Conservation (phyloP, 2,113 vertebrate species). For the Antigone vipio region DNA sequence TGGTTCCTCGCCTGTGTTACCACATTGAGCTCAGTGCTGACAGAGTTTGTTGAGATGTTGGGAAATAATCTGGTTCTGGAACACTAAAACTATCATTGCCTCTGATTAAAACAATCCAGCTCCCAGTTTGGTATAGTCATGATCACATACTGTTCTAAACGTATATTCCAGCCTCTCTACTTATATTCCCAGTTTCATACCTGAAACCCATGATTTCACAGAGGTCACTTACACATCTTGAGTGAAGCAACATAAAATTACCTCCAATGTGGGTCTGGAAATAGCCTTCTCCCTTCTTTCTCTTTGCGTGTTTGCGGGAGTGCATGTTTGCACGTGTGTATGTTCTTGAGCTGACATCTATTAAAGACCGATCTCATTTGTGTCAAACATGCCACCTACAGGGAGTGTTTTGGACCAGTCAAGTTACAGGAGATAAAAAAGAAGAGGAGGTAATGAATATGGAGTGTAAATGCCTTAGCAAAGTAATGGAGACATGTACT, state of each 20-base stretch:
- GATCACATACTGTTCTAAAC: conserved; percentile 60
- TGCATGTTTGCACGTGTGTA: background rate
- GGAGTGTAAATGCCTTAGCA: conserved; percentile 75
- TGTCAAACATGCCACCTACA: conserved; percentile 76
- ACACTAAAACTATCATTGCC: conserved; percentile 60
- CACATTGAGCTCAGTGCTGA: background rate
- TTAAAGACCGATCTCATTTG: conserved; percentile 71
- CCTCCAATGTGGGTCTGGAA: conserved; percentile 42
- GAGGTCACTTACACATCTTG: conserved; percentile 70
- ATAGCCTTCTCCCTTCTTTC: conserved; percentile 37
- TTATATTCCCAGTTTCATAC: conserved; percentile 60
- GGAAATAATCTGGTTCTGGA: conserved; percentile 56
- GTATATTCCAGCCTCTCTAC: conserved; percentile 56
- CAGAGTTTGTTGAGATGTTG: conserved; percentile 13
- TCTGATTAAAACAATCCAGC: conserved; percentile 66
- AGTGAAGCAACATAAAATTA: conserved; percentile 72
- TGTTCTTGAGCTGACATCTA: conserved; percentile 70
- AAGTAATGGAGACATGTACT: conserved; percentile 80
- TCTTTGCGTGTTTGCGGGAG: conserved; percentile 22
- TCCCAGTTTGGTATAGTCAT: conserved; percentile 59
- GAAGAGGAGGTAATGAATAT: conserved; percentile 75
- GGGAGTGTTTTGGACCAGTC: conserved; percentile 68
- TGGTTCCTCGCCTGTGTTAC: background rate
- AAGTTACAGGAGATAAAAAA: conserved; percentile 68
- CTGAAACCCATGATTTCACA: conserved; percentile 70